phyloP scores from a whole-genome alignment of 2,888 invertebrate genomes.

The Lycaena phlaeas region DNA sequence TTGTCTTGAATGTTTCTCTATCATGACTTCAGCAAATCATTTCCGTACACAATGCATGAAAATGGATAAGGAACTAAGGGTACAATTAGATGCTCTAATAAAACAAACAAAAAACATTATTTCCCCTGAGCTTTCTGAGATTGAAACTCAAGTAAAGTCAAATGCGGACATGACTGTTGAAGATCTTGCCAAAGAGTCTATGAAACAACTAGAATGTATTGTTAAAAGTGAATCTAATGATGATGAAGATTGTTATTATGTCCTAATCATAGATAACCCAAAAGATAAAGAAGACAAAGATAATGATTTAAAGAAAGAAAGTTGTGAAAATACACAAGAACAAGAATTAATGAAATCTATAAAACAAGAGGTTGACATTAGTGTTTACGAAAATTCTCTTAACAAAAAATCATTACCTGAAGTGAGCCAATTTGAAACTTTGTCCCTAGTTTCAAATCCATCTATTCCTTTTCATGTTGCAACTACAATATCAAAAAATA shows the following conservation, averaged over 20 bases:
- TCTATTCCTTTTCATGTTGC: conserved; percentile 52
- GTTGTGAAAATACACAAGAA: neutral
- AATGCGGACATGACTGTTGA: conserved; percentile 26
- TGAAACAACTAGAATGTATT: conserved; percentile 50
- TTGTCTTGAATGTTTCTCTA: conserved; percentile 47
- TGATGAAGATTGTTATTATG: conserved; percentile 64
- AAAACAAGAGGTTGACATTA: neutral
- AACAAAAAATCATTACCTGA: neutral
- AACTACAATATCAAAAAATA: conserved; percentile 58
- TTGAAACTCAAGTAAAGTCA: conserved; percentile 20
- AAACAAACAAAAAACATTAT: conserved; percentile 27
- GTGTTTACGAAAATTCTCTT: conserved; percentile 7
- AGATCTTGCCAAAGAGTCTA: conserved; percentile 43
- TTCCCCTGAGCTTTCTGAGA: conserved; percentile 15
- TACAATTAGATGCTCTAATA: conserved; percentile 39
- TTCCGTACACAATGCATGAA: conserved; percentile 59
- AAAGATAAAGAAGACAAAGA: conserved; percentile 32
- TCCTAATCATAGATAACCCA: conserved; percentile 57
- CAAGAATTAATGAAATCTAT: neutral
- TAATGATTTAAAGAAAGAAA: conserved; percentile 11
- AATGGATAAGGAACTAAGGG: conserved; percentile 55
- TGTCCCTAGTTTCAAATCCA: conserved; percentile 44
- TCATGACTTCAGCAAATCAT: conserved; percentile 51
- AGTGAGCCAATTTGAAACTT: conserved; percentile 31
- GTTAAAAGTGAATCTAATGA: conserved; percentile 56